Percentiles rank a stretch among this genome's conserved stretches.
Conservation (phyloP, 2,797 vertebrate species). For the Acanthurus tractus region DNA sequence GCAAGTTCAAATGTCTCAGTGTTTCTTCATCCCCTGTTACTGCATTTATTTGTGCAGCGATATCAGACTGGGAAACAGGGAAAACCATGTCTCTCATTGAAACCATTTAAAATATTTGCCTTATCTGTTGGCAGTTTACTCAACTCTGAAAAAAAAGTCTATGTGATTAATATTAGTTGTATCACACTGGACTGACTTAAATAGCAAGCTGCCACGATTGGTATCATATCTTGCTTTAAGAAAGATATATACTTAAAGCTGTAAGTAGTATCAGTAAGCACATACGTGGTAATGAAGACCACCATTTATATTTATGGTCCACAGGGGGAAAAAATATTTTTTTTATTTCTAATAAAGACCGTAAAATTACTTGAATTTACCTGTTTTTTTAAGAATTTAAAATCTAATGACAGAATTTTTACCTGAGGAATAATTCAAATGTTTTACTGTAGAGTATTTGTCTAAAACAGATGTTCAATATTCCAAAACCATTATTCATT, state of each 20-base stretch:
- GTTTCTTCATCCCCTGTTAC: constrained; percentile 40
- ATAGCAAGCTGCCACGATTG: neutral
- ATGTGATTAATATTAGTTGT: constrained; percentile 26
- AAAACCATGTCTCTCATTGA: constrained; percentile 32
- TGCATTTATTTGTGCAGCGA: constrained; percentile 49
- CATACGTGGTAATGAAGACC: neutral
- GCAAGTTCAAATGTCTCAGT: constrained; percentile 55
- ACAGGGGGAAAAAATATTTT: neutral
- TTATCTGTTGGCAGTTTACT: constrained; percentile 36
- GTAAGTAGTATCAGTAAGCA: neutral
- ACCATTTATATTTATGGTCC: neutral
- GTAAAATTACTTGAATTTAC: too few relatives aligned
- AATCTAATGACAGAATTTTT: too few relatives aligned
- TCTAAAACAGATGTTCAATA: neutral
- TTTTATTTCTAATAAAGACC: neutral
- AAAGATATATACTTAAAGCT: constrained; percentile 1
- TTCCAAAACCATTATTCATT: neutral
- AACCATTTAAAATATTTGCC: constrained; percentile 2
- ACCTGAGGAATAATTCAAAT: too few relatives aligned
- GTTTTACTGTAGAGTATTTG: neutral
- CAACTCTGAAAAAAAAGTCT: constrained; percentile 12
- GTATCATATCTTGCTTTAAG: neutral
- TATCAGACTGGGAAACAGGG: constrained; percentile 31
- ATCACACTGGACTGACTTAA: neutral
- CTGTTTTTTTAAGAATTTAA: too few relatives aligned